Conservation (phyloP, 2,113 vertebrate genomes). For the Buteo buteo region DNA sequence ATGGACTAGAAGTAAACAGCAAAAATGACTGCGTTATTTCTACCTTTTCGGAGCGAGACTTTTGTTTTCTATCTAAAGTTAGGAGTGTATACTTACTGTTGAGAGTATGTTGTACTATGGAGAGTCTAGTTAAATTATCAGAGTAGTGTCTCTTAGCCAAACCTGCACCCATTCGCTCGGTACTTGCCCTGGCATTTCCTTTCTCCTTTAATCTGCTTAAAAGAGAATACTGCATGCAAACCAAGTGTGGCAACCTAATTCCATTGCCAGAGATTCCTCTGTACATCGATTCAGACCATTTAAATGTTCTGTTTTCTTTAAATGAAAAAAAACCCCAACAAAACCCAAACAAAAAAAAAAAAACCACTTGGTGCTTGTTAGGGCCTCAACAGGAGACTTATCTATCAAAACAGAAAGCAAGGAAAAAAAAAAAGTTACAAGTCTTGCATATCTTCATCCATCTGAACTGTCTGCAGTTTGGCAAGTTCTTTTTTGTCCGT, state of each 20-base stretch:
- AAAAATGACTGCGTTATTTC: constrained; percentile 32
- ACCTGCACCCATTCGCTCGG: constrained; percentile 18
- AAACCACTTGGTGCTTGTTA: constrained; percentile 15
- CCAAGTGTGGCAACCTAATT: constrained; percentile 31
- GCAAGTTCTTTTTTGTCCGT: constrained; percentile 94
- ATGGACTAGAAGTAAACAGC: constrained; percentile 72
- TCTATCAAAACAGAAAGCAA: constrained; percentile 53
- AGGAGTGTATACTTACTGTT: constrained; percentile 66
- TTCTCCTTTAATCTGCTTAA: constrained; percentile 55
- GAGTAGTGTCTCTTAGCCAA: constrained; percentile 55
- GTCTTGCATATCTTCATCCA: constrained; percentile 96
- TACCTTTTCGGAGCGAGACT: constrained; percentile 46
- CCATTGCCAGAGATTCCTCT: constrained; percentile 30
- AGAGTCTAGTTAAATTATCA: constrained; percentile 52
- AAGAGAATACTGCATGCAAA: constrained; percentile 63
- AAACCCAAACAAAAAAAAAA: neutral
- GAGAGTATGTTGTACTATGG: constrained; percentile 35
- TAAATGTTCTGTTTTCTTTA: constrained; percentile 49
- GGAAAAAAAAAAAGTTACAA: constrained; percentile 72
- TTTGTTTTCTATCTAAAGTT: constrained; percentile 16
- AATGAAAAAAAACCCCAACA: neutral
- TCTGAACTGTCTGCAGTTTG: constrained; percentile 97
- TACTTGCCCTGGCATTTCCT: constrained; percentile 27
- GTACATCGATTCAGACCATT: constrained; percentile 36
- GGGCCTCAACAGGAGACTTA: constrained; percentile 50